Conservation (phyloP, 2,888 invertebrate genomes). For the Acronicta alni region DNA sequence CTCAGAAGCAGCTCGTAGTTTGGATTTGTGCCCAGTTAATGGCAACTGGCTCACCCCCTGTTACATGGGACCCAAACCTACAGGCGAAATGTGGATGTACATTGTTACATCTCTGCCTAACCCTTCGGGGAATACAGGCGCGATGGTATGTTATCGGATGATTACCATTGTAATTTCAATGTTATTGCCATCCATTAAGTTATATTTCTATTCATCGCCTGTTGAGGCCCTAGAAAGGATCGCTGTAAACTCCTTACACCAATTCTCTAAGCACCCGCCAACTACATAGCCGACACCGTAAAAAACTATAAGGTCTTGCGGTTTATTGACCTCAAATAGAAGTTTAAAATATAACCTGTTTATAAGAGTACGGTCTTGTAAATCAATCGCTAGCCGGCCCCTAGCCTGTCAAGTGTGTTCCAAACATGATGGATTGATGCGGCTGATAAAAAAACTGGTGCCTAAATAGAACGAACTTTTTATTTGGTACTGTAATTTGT, state of each 20-base stretch:
- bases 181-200: no score
- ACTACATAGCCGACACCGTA: conserved; percentile 27
- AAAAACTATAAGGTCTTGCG: conserved; percentile 36
- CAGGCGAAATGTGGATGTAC: no score
- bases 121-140: no score
- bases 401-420: conserved; percentile 47
- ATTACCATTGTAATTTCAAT: no score
- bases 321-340: conserved; percentile 47
- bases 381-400: conserved; percentile 54
- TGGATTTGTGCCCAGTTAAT: no score
- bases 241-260: background rate
- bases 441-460: conserved; percentile 44
- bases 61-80: no score
- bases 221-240: no score
- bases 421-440: conserved; percentile 52
- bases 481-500: conserved; percentile 29
- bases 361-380: conserved; percentile 54
- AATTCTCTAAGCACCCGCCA: background rate
- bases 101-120: no score
- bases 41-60: no score
- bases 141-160: no score
- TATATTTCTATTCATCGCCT: no score
- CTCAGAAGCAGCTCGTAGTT: no score
- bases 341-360: conserved; percentile 59
- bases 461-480: conserved; percentile 8